Conservation (phyloP, 2,797 vertebrate genomes). For the Emydoidea blandingii region DNA sequence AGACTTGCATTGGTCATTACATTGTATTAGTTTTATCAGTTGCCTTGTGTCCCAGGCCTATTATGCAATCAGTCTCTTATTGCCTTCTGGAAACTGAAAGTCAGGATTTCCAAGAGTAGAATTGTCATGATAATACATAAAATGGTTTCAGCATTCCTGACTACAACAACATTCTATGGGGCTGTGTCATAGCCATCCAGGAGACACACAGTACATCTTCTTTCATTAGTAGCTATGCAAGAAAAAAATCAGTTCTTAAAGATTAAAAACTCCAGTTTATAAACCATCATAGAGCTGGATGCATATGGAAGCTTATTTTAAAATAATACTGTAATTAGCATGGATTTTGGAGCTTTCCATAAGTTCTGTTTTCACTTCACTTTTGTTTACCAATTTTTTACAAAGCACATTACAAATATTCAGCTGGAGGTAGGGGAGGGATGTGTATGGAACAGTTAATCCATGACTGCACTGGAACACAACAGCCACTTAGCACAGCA, state of each 20-base stretch:
- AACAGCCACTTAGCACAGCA: background rate
- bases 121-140: background rate
- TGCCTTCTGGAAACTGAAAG: background rate
- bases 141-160: background rate
- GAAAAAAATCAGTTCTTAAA: background rate
- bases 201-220: background rate
- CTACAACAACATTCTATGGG: background rate
- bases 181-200: background rate
- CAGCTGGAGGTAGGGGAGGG: background rate
- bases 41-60: background rate
- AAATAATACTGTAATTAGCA: background rate
- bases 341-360: background rate
- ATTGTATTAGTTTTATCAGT: background rate
- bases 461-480: background rate
- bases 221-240: background rate
- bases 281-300: background rate
- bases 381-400: background rate
- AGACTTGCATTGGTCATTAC: background rate
- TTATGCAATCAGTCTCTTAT: background rate
- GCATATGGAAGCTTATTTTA: background rate
- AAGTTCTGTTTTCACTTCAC: background rate
- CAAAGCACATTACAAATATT: background rate
- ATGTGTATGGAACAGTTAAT: background rate
- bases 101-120: background rate
- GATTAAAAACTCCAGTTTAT: rapidly evolving